phyloP scores from a whole-genome alignment of 2,888 invertebrate genomes.

The Noctua fimbriata region DNA sequence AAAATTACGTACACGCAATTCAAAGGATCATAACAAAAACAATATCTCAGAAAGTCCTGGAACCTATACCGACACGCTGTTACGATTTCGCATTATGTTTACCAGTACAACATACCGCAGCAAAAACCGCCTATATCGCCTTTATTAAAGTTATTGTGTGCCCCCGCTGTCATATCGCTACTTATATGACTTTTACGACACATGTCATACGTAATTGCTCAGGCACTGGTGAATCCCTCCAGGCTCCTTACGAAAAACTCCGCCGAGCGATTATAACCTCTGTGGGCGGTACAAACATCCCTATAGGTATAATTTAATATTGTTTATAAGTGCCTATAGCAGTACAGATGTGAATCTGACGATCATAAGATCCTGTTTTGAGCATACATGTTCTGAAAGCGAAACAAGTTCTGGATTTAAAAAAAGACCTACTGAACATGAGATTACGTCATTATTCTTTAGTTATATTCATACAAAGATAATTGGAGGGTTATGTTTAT shows the following conservation, averaged over 20 bases:
- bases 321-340: constrained; percentile 38
- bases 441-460: constrained; percentile 21
- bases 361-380: constrained; percentile 39
- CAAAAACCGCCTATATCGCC: constrained; percentile 66
- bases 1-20: too few species aligned
- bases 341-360: constrained; percentile 5
- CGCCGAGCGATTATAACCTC: constrained; percentile 77
- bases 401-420: constrained; percentile 11
- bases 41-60: background rate
- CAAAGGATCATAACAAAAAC: background rate
- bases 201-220: constrained; percentile 86
- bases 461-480: constrained; percentile 16
- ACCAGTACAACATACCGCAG: constrained; percentile 52
- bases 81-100: constrained; percentile 48
- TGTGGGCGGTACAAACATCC: constrained; percentile 61
- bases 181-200: constrained; percentile 79
- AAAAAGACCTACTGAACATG: background rate
- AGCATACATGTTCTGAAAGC: constrained; percentile 3
- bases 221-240: constrained; percentile 78
- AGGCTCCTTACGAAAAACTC: constrained; percentile 69
- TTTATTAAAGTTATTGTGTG: constrained; percentile 79
- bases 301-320: constrained; percentile 40
- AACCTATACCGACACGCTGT: constrained; percentile 6
- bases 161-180: constrained; percentile 74
- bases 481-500: constrained; percentile 7